phyloP scores from a whole-genome alignment of 1,140 invertebrate species.

The Ladona fulva region DNA sequence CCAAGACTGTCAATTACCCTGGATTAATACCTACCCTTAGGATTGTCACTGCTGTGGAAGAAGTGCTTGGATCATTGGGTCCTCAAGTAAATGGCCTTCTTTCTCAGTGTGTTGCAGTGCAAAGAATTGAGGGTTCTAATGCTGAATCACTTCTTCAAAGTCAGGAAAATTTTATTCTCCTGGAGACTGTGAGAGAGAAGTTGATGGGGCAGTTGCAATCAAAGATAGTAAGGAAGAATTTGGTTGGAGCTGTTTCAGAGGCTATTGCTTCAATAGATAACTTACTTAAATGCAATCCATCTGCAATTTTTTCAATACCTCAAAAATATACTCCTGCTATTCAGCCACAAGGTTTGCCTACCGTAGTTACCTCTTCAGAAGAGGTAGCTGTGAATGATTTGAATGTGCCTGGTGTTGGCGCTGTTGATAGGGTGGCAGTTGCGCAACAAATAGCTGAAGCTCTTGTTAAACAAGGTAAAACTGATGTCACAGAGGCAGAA shows the following conservation, averaged over 20 bases:
- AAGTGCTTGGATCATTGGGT: conserved; percentile 66
- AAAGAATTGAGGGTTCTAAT: conserved; percentile 57
- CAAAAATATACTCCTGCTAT: not conserved
- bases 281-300: conserved; percentile 12
- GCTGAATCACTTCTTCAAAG: conserved; percentile 60
- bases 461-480: conserved; percentile 62
- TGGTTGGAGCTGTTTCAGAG: conserved; percentile 49
- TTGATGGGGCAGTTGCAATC: conserved; percentile 69
- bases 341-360: not conserved
- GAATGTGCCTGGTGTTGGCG: conserved; percentile 54
- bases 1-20: conserved; percentile 16
- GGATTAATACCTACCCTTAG: conserved; percentile 36
- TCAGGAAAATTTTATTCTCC: conserved; percentile 58
- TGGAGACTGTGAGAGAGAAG: conserved; percentile 78
- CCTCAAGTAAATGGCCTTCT: conserved; percentile 65
- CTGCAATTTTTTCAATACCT: not conserved
- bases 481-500: conserved; percentile 63
- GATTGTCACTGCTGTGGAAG: conserved; percentile 66
- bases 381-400: conserved; percentile 26
- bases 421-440: conserved; percentile 60
- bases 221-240: conserved; percentile 55
- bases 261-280: conserved; percentile 36
- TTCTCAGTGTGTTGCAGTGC: conserved; percentile 61
- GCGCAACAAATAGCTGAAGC: conserved; percentile 67
- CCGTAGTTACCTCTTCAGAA: not conserved